phyloP scores from a whole-genome alignment of 2,113 vertebrate genomes.

The Antennarius striatus region DNA sequence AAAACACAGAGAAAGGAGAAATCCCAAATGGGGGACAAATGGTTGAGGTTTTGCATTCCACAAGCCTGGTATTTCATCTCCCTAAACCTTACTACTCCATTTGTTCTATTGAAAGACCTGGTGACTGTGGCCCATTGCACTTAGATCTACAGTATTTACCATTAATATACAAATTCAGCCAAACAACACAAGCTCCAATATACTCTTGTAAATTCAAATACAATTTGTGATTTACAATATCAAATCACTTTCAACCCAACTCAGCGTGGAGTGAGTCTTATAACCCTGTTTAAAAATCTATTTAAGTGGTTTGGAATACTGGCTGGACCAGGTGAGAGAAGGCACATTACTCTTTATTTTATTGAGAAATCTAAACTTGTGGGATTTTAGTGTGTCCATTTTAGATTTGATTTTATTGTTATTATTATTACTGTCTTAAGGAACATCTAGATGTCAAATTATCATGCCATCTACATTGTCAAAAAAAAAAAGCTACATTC shows the following conservation, averaged over 20 bases:
- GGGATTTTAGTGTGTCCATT: background rate
- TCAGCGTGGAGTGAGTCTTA: constrained; percentile 45
- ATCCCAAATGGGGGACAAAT: constrained; percentile 59
- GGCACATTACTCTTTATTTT: constrained; percentile 22
- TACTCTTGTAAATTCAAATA: constrained; percentile 3
- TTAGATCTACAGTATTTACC: constrained; percentile 51
- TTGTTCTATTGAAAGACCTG: constrained; percentile 63
- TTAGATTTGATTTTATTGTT: constrained; percentile 5
- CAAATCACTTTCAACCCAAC: constrained; percentile 52
- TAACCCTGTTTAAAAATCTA: constrained; percentile 65
- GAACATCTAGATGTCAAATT: background rate
- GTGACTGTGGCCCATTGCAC: constrained; percentile 40
- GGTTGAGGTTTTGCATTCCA: constrained; percentile 71
- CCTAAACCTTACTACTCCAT: constrained; percentile 52
- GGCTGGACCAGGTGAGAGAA: constrained; percentile 23
- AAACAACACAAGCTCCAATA: constrained; percentile 15
- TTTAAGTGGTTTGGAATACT: constrained; percentile 52
- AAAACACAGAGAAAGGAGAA: constrained; percentile 41
- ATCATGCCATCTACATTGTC: background rate
- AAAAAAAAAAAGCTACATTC: constrained; percentile 21
- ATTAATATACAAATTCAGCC: constrained; percentile 49
- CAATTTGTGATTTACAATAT: constrained; percentile 32
- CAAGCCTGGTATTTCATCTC: constrained; percentile 54
- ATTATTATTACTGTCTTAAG: constrained; percentile 8
- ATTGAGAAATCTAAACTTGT: background rate